Percentiles rank a stretch among this genome's conserved stretches.
Evolutionary conservation across 2,113 vertebrate genomes (phyloP).

Genomic region (Apodemus sylvaticus): DNA sequence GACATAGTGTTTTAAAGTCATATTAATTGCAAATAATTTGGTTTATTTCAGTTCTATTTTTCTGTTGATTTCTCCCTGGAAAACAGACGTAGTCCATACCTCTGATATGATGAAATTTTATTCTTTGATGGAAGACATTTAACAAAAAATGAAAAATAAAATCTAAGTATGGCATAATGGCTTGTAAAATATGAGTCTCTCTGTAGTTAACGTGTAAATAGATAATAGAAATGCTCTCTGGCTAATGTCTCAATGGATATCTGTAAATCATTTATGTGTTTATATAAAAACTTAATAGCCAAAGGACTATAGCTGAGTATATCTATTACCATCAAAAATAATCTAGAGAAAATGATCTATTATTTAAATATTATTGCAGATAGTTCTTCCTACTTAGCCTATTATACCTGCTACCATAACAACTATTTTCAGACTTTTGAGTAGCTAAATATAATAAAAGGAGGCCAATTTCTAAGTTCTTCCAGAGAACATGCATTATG

Average conservation of each 20-base stretch:
- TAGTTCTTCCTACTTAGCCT: background rate
- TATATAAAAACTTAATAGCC: background rate
- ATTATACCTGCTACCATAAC: background rate
- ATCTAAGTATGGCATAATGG: background rate
- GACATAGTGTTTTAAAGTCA: slow-evolving; percentile 19
- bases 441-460: background rate
- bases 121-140: background rate
- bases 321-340: background rate
- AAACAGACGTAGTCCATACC: background rate
- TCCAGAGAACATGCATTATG: background rate
- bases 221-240: background rate
- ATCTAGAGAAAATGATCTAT: background rate
- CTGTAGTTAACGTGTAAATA: background rate
- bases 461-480: background rate
- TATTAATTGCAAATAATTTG: background rate
- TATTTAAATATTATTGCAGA: background rate
- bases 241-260: background rate
- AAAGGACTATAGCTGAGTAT: background rate
- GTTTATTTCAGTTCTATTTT: background rate
- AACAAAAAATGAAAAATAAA: background rate
- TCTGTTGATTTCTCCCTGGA: background rate
- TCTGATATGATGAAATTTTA: background rate
- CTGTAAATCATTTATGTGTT: background rate
- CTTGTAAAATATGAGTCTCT: background rate
- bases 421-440: background rate